Conservation (phyloP, 2,888 invertebrate species). For the Drosophila limbata region DNA sequence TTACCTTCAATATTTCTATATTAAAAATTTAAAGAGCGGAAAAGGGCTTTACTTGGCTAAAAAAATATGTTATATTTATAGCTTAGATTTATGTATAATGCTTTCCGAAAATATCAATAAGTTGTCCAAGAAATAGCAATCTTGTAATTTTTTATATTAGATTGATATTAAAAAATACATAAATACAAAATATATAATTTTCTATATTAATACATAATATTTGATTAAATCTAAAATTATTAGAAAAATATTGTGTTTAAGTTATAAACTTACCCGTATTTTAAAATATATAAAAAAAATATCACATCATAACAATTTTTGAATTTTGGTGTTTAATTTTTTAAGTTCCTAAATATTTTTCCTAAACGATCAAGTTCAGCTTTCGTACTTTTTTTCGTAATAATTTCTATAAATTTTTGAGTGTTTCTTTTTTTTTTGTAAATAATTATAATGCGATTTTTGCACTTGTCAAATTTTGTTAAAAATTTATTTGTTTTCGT, state of each 20-base stretch:
- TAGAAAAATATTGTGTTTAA: too few species aligned
- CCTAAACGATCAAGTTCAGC: constrained; percentile 37
- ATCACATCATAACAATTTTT: constrained; percentile 77
- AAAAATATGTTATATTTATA: neutral
- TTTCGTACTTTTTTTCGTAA: constrained; percentile 29
- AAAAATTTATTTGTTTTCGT: constrained; percentile 50
- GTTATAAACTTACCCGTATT: constrained; percentile 67
- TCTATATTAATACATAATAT: too few species aligned
- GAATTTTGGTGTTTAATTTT: constrained; percentile 37
- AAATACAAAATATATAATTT: too few species aligned
- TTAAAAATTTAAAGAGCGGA: neutral
- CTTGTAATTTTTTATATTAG: too few species aligned
- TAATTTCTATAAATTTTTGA: constrained; percentile 36
- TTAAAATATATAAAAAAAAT: constrained; percentile 78
- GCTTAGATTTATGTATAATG: too few species aligned
- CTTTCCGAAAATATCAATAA: too few species aligned
- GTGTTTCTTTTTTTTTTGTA: constrained; percentile 54
- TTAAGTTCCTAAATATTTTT: constrained; percentile 58
- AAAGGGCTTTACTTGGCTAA: neutral
- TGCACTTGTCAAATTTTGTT: constrained; percentile 75
- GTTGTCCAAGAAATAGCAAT: too few species aligned
- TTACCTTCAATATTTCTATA: neutral
- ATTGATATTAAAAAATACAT: too few species aligned
- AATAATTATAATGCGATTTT: constrained; percentile 75
- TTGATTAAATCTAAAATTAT: too few species aligned